Conservation (phyloP, 2,113 vertebrate species). For the Grantiella picta region DNA sequence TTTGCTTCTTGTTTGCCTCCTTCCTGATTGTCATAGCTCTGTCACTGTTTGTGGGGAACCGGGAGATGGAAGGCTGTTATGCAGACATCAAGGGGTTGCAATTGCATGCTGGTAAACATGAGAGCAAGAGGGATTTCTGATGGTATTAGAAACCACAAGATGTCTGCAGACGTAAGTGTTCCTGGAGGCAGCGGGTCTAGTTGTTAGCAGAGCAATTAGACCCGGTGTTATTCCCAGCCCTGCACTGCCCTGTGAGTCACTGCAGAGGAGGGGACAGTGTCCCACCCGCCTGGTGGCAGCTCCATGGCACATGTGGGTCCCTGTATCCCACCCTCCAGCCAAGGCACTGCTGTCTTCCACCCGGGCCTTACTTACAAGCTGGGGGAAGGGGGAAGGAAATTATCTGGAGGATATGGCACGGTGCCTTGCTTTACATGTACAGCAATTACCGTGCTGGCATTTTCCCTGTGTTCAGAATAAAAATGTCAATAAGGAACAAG, state of each 20-base stretch:
- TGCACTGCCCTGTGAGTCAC: neutral
- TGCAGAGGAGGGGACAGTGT: fast-evolving
- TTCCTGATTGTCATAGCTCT: slow-evolving; percentile 20
- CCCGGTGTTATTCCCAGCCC: neutral
- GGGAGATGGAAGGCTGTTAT: slow-evolving; percentile 15
- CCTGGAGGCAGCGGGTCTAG: neutral
- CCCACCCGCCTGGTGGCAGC: neutral
- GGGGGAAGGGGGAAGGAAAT: neutral
- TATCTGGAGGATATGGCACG: neutral
- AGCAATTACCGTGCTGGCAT: slow-evolving; percentile 50
- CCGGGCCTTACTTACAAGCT: neutral
- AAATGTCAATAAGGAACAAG: slow-evolving; percentile 64
- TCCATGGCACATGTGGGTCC: neutral
- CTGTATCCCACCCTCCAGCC: neutral
- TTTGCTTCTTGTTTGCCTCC: slow-evolving; percentile 13
- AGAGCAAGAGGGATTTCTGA: slow-evolving; percentile 35
- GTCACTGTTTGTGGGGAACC: neutral
- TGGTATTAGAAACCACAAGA: slow-evolving; percentile 31
- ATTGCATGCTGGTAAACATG: slow-evolving; percentile 20
- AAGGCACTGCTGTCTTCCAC: neutral
- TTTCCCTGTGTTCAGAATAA: slow-evolving; percentile 48
- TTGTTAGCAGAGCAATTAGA: slow-evolving; percentile 11
- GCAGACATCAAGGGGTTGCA: slow-evolving; percentile 19
- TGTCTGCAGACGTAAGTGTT: neutral
- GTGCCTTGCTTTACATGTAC: slow-evolving; percentile 51